These are phyloP conservation scores for Sitta carolinensis DNA, from an alignment of 2,797 vertebrate genomes.

Conservation along the genomic window DNA sequence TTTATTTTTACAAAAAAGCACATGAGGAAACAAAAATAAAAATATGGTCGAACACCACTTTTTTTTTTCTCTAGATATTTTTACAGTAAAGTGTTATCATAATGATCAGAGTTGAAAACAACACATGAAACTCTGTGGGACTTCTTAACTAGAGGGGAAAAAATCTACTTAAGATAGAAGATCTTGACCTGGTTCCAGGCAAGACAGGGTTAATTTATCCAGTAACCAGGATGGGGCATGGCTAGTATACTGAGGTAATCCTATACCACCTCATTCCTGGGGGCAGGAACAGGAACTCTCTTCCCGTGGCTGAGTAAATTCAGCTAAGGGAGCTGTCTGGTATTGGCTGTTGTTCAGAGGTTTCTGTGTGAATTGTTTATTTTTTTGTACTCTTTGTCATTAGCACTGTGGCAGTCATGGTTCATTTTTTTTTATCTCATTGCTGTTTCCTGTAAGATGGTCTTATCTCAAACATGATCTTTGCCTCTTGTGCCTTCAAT, in stretches of 20 bases:
- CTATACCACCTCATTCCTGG: background rate
- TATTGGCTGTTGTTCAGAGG: background rate
- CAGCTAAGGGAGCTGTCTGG: background rate
- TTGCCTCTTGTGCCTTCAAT: background rate
- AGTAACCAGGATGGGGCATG: too few relatives aligned
- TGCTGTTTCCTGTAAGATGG: background rate
- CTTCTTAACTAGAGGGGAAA: background rate
- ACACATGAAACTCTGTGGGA: background rate
- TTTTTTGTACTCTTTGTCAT: background rate
- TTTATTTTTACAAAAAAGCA: background rate
- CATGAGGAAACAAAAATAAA: background rate
- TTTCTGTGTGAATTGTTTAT: fast-evolving
- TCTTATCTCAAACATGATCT: background rate
- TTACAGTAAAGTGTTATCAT: background rate
- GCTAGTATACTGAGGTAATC: background rate
- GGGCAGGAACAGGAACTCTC: background rate
- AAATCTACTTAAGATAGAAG: background rate
- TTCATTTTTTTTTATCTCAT: background rate
- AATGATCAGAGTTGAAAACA: background rate
- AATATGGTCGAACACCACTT: background rate
- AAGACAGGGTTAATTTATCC: background rate
- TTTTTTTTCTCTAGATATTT: background rate
- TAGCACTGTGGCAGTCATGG: too few relatives aligned
- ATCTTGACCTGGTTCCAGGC: background rate
- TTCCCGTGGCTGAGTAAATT: background rate